Conservation (phyloP, 2,888 invertebrate genomes). For the Chrysomela aeneicollis region DNA sequence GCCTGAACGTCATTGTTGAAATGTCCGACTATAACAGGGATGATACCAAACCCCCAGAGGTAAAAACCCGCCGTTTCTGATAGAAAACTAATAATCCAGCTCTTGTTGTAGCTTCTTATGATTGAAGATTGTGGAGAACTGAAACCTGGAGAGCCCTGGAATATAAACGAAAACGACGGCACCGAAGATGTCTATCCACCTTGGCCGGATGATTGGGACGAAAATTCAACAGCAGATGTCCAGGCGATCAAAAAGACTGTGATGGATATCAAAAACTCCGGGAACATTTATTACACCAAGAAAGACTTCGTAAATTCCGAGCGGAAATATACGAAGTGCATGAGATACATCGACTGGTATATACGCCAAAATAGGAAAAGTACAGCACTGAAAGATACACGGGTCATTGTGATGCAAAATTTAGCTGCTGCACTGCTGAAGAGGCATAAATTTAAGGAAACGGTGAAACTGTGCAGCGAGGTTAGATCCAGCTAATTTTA, state of each 20-base stretch:
- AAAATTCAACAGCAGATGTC: constrained; percentile 32
- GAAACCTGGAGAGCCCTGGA: constrained; percentile 68
- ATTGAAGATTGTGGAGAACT: constrained; percentile 81
- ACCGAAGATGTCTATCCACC: constrained; percentile 77
- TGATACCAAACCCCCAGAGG: constrained; percentile 69
- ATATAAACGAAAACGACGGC: constrained; percentile 73
- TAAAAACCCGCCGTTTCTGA: constrained; percentile 58
- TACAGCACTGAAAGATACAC: constrained; percentile 45
- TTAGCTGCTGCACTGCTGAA: constrained; percentile 79
- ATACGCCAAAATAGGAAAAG: constrained; percentile 47
- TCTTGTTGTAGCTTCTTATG: constrained; percentile 66
- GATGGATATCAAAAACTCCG: constrained; percentile 72
- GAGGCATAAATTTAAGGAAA: constrained; percentile 68
- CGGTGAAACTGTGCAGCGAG: constrained; percentile 72
- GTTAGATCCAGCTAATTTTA: constrained; percentile 58
- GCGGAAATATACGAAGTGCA: constrained; percentile 81
- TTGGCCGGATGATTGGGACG: constrained; percentile 78
- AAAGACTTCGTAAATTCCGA: constrained; percentile 71
- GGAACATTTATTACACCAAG: constrained; percentile 73
- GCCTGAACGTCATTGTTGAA: constrained; percentile 75
- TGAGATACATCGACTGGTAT: constrained; percentile 72
- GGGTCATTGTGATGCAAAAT: constrained; percentile 70
- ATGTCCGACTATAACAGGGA: constrained; percentile 70
- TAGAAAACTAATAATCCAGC: background rate
- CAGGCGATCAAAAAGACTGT: constrained; percentile 63